A percentile compares a stretch with the other conserved stretches of the same genome.
These are phyloP conservation scores for Athalia cordata DNA, from an alignment of 2,888 invertebrate species.

Conservation along the genomic window DNA sequence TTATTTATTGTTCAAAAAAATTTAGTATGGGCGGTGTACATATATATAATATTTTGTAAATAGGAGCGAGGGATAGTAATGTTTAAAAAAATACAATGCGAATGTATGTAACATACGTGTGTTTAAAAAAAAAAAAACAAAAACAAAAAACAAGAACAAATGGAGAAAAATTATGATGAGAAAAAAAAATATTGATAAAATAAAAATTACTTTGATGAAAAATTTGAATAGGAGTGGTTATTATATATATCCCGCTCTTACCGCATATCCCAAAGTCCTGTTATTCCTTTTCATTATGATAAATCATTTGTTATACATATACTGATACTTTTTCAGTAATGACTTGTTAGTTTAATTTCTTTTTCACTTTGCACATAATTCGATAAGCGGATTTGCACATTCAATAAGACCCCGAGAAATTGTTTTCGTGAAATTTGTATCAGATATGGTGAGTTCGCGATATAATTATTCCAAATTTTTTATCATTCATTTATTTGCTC, in stretches of 20 bases:
- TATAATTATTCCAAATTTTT: neutral
- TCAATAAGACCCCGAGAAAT: too few relatives aligned
- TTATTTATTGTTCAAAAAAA: constrained; percentile 20
- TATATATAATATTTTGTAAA: constrained; percentile 48
- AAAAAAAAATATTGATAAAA: constrained; percentile 58
- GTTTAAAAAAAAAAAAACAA: neutral
- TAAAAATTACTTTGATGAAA: constrained; percentile 69
- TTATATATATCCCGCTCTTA: constrained; percentile 63
- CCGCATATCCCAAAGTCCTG: constrained; percentile 58
- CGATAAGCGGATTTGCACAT: too few relatives aligned
- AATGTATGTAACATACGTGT: constrained; percentile 26
- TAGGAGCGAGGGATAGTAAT: constrained; percentile 57
- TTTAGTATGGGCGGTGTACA: constrained; percentile 7
- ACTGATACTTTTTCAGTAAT: too few relatives aligned
- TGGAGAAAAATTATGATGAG: constrained; percentile 8
- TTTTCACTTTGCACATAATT: too few relatives aligned
- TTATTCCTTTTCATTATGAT: constrained; percentile 8
- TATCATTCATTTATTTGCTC: too few relatives aligned
- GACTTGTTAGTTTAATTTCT: too few relatives aligned
- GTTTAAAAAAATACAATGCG: constrained; percentile 43
- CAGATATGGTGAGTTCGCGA: neutral
- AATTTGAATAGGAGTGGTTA: constrained; percentile 71
- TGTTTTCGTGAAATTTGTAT: too few relatives aligned
- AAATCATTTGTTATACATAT: neutral
- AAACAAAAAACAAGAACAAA: neutral